Conservation (phyloP, 2,888 invertebrate genomes). For the Helleia helle region DNA sequence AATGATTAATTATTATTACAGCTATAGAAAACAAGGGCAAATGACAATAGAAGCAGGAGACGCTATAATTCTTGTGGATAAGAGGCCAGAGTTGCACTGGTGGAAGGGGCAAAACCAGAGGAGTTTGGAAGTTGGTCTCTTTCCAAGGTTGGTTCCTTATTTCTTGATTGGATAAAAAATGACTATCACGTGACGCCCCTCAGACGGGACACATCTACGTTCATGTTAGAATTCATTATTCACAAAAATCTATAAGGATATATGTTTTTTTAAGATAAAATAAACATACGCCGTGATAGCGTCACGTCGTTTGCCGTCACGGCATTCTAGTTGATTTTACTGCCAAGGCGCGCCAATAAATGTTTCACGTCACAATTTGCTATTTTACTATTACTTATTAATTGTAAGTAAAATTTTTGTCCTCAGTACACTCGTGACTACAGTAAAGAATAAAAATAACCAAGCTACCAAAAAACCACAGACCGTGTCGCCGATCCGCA, state of each 20-base stretch:
- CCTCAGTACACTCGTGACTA: slow-evolving; percentile 42
- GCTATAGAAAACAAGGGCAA: slow-evolving; percentile 75
- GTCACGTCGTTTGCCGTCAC: no score
- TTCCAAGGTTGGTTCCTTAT: slow-evolving; percentile 92
- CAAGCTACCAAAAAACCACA: slow-evolving; percentile 39
- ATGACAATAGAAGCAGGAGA: slow-evolving; percentile 87
- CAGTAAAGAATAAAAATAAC: slow-evolving; percentile 33
- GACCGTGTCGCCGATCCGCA: slow-evolving; percentile 40
- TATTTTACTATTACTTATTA: no score
- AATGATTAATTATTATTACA: slow-evolving; percentile 28
- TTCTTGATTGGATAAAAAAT: no score
- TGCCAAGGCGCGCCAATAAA: no score
- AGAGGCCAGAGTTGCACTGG: slow-evolving; percentile 90
- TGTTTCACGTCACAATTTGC: no score
- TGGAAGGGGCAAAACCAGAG: slow-evolving; percentile 97
- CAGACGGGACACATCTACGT: no score
- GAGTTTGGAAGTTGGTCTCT: slow-evolving; percentile 89
- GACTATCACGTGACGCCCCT: no score
- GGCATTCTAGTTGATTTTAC: no score
- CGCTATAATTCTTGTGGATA: slow-evolving; percentile 90
- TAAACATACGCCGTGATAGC: no score
- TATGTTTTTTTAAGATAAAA: no score
- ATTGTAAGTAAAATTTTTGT: slow-evolving; percentile 20
- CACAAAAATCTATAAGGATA: no score
- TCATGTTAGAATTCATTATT: no score